Base-by-base conservation (phyloP, 2,797 vertebrate genomes). In the Gorsachius magnificus region DNA sequence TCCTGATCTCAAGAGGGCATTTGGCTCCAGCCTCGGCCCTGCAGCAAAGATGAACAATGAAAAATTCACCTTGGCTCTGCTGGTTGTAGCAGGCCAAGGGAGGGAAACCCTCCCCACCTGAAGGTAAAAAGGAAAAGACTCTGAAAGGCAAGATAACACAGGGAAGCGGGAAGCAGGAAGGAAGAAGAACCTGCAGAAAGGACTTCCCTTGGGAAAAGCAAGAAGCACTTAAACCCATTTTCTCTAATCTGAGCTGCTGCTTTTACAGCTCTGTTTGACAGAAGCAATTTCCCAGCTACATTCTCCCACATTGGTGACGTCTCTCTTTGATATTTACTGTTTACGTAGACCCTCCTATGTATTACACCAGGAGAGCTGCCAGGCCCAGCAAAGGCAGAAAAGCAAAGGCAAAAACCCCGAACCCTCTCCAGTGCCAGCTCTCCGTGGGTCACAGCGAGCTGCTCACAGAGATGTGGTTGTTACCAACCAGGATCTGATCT, bases 161-260 rank as follows among this genome's bases (percentile, higher is more conserved):
- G 5, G 11, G 48, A 66, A 76, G 29, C 8, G 5, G 11, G 48
- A 66, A 76, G 29, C 8, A 69, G 33, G 26, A 89, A 68, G 60
- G 61, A 91, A 86, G 65, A 91, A 82, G n/a, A 78, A 63, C 12
- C 41, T 75, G 35, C 48, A 78, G 58, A 63, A 65, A 87, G 22
- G 16, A 28, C 31, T 87, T 85, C 48, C 36, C 31, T 57, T 1
- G 2, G 58, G 83, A 88, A 86, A 90, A 79, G 20, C 20, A 77
- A 66, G 48, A 84, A 85, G 19, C 31, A 54, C 45, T 89, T 80
- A 60, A 80, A 81, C 11, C 18, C 22, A n/a, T 92, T 95, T 93
- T 87, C 74, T 93, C 61, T 76, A 64, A 82, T 48, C 4, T 2
- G 6, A 84, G 56, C 28, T 70, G 28, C 63, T 79, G 33, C 35